Base-by-base conservation (phyloP, 2,888 invertebrate species). In the Eubasilissa splendida region DNA sequence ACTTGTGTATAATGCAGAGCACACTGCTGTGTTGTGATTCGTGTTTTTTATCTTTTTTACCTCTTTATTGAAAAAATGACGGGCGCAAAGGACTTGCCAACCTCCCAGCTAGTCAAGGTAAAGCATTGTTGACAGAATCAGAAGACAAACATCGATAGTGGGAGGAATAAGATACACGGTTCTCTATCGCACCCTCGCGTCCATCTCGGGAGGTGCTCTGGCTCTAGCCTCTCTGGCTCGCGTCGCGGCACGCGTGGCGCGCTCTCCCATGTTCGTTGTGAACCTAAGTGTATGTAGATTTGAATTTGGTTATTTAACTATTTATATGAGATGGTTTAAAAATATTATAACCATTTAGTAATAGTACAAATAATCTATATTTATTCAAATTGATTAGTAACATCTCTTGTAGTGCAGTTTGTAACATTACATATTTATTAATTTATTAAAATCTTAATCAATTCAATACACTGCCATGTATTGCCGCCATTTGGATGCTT, bases 61-160 rank as follows among this genome's bases (percentile, higher is more conserved):
- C 89, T 87, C 89, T 88, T 87, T 87, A 88, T 89, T 82, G 80
- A 82, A 83, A 83, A 79, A 83, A 79, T 66, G 77, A 89, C 89
- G 89, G 88, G 88, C 89, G 91, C 90, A 91, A 86, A 92, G 92
- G 92, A 92, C 89, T 92, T 92, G 90, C 92, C 92, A 89, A 91
- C 92, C 89, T 92, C 92, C 90, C 92, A 91, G 91, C 92, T 92
- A 90, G 90, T 92, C 89, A 92, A 92, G 92, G 92, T 92, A 92
- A n/a, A 66, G 14, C 87, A 33, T 54, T 76, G 50, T 52, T 53
- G 68, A 80, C 53, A 73, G 75, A 76, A 50, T 73, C 74, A 33
- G 42, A 42, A 42, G 60, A 42, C 10, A 12, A 66, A 66, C 70
- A 80, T 77, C 82, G 79, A 74, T 71, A 65, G 76, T 82, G 82